phyloP scores from a whole-genome alignment of 2,113 vertebrate genomes.

The Podarcis cretensis region DNA sequence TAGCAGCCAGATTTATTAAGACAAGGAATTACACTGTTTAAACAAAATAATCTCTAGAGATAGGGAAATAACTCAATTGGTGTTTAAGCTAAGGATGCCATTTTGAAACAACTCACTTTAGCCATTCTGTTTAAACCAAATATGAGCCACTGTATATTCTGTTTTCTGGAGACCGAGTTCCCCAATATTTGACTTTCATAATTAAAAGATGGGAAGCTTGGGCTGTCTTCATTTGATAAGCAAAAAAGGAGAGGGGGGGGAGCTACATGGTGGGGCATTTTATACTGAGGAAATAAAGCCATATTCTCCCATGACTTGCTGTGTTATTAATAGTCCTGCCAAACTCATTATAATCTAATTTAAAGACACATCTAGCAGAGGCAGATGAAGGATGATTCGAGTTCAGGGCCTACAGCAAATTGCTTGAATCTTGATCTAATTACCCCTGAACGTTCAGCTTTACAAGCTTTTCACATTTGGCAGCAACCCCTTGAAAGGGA shows the following conservation, averaged over 20 bases:
- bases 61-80: background rate
- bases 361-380: slow-evolving; percentile 63
- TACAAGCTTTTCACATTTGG: background rate
- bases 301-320: slow-evolving; percentile 40
- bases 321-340: slow-evolving; percentile 63
- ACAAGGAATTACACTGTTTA: slow-evolving; percentile 5
- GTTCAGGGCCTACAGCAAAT: slow-evolving; percentile 62
- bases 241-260: background rate
- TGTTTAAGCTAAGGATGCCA: slow-evolving; percentile 19
- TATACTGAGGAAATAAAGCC: slow-evolving; percentile 40
- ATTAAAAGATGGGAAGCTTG: slow-evolving; percentile 52
- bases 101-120: slow-evolving; percentile 44
- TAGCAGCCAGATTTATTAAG: slow-evolving; percentile 22
- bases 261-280: background rate
- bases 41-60: slow-evolving; percentile 40
- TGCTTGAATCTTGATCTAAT: slow-evolving; percentile 66
- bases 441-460: slow-evolving; percentile 38
- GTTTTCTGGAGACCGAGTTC: slow-evolving; percentile 41
- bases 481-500: slow-evolving; percentile 29
- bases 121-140: slow-evolving; percentile 27
- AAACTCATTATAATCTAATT: slow-evolving; percentile 69
- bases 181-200: slow-evolving; percentile 48
- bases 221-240: slow-evolving; percentile 42
- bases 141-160: slow-evolving; percentile 43
- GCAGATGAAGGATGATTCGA: slow-evolving; percentile 55